A percentile compares a stretch with the other conserved stretches of the same genome.
phyloP scores from a whole-genome alignment of 2,113 vertebrate species.

The Maccullochella peelii region DNA sequence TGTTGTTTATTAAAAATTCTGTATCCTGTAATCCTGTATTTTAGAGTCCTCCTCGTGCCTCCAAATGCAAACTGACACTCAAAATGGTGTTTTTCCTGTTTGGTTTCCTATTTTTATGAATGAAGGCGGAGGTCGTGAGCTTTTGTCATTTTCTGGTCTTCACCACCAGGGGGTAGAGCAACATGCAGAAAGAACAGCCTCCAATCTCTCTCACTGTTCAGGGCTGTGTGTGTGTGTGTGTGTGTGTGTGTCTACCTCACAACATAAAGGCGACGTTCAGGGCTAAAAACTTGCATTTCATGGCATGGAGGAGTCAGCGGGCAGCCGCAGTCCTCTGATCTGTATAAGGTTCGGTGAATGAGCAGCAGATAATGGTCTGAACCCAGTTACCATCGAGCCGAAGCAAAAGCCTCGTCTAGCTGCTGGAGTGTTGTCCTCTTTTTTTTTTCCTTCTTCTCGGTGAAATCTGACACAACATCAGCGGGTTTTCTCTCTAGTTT shows the following conservation, averaged over 20 bases:
- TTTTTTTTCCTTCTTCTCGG: constrained; percentile 28
- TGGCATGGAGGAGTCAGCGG: constrained; percentile 54
- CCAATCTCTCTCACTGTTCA: constrained; percentile 11
- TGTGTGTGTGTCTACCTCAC: constrained; percentile 29
- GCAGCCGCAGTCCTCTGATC: constrained; percentile 37
- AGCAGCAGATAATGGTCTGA: constrained; percentile 40
- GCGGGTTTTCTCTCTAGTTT: constrained; percentile 23
- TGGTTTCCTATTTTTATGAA: constrained; percentile 80
- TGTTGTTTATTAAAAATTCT: no score
- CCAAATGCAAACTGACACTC: constrained; percentile 16
- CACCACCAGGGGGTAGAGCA: constrained; percentile 72
- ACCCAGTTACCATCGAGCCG: constrained; percentile 23
- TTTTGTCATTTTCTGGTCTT: constrained; percentile 17
- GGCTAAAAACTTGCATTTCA: constrained; percentile 60
- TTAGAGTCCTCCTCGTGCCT: no score
- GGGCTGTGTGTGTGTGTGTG: neutral
- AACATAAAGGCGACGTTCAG: constrained; percentile 75
- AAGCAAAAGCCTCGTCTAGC: constrained; percentile 31
- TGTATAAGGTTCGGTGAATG: constrained; percentile 18
- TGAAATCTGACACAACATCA: constrained; percentile 56
- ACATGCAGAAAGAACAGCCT: constrained; percentile 36
- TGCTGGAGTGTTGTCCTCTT: constrained; percentile 8
- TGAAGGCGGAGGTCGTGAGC: constrained; percentile 73
- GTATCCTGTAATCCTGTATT: no score
- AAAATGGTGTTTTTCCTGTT: constrained; percentile 57